Conservation (phyloP, 2,797 vertebrate species). For the Oreochromis mossambicus region DNA sequence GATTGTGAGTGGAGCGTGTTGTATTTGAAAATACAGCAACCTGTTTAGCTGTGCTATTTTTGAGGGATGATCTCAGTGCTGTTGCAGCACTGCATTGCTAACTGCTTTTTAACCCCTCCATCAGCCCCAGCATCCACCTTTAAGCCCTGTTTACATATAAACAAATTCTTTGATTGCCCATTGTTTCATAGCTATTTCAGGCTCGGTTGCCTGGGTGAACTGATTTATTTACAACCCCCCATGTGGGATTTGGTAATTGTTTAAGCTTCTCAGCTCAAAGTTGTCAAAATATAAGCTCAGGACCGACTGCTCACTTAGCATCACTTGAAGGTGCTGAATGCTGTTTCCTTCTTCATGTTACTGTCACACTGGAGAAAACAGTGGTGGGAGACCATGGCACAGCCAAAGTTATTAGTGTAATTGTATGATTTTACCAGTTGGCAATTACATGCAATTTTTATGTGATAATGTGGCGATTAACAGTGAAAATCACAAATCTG, state of each 20-base stretch:
- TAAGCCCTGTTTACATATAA: neutral
- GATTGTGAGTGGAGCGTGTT: neutral
- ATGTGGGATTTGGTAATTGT: neutral
- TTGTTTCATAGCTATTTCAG: neutral
- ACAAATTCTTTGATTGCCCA: neutral
- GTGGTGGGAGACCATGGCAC: neutral
- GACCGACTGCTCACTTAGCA: neutral
- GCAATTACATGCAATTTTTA: neutral
- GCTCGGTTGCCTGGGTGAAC: neutral
- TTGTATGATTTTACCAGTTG: neutral
- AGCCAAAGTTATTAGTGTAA: neutral
- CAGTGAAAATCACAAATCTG: neutral
- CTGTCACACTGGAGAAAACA: neutral
- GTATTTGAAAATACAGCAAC: neutral
- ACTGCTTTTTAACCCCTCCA: neutral
- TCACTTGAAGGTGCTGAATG: neutral
- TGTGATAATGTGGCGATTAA: neutral
- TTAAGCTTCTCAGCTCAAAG: neutral
- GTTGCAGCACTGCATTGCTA: neutral
- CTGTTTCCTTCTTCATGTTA: neutral
- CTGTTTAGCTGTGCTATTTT: neutral
- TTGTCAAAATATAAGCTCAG: neutral
- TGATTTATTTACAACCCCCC: neutral
- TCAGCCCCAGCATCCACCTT: neutral
- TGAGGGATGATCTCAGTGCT: neutral